Evolutionary conservation across 1,140 invertebrate species (phyloP), one percentile per base, ranked within the genome.

Genomic region (Diorhabda carinulata): DNA sequence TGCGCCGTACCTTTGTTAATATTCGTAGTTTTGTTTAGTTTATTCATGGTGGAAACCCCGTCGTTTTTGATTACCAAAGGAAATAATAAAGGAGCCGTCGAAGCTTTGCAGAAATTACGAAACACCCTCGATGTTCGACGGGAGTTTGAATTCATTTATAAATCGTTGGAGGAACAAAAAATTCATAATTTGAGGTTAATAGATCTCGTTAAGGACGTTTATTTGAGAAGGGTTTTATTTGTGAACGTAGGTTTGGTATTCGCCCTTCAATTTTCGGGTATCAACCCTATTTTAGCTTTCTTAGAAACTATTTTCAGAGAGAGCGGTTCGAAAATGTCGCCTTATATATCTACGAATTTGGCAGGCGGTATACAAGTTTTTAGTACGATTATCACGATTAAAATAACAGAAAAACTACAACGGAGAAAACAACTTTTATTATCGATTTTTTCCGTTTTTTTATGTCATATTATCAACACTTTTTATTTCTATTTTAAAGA

Each of bases 221-320:
- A 83, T 3, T 86, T 88, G 73, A 80, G 85, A 9, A 92, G 89
- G 79, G 90, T 89, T 5, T 78, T 95, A 6, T 67, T 89, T 4
- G 91, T 96, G 45, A 88, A 87, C 57, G 86, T 92, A 70, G 87
- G 88, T 9, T 82, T 96, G 2, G 94, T 96, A 91, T 82, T 92
- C 63, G 91, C 95, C 79, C 93, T 96, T 77, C 94, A 96, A 78
- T 81, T 95, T 43, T 90, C 89, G 65, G 92, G 94, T 56, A 92
- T 96, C 25, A 95, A 95, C 74, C 91, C 90, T 1, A 90, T 96
- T 40, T 89, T 94, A 68, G 95, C 95, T 78, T 95, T 94, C 74
- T 85, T 90, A 0, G 85, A 86, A 0, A 76, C 81, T 0, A 95
- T 97, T 67, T 95, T 96, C 74, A 70, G 84, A 59, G 83, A 80